Evolutionary conservation across 2,888 invertebrate species (phyloP).

Genomic region (Sicus ferrugineus): DNA sequence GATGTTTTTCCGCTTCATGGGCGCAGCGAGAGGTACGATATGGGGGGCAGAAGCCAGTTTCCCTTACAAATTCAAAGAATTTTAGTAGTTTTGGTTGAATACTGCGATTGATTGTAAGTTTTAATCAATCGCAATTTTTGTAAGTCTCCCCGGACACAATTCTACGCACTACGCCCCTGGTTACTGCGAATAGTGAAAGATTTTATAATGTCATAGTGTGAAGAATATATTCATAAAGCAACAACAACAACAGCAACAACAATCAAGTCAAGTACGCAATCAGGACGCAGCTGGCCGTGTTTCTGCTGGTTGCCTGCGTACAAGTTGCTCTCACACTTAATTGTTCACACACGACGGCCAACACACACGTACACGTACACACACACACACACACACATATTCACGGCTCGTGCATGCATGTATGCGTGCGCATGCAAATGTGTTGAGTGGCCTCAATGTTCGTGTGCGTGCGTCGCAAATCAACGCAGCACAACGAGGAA

Average conservation of each 20-base stretch:
- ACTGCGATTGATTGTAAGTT: too few species aligned
- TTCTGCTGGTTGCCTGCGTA: neutral
- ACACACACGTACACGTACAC: slow-evolving; percentile 7
- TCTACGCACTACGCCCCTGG: too few species aligned
- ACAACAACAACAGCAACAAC: slow-evolving; percentile 5
- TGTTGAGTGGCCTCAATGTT: neutral
- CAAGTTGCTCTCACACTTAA: neutral
- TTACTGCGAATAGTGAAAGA: neutral
- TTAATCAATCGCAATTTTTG: too few species aligned
- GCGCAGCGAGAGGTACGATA: too few species aligned
- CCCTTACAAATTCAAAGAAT: too few species aligned
- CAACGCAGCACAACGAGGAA: too few species aligned
- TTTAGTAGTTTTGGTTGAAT: too few species aligned
- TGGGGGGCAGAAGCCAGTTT: too few species aligned
- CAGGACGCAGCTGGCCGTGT: neutral
- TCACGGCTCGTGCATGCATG: neutral
- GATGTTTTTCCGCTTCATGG: too few species aligned
- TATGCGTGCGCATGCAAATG: slow-evolving; percentile 16
- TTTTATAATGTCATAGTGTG: neutral
- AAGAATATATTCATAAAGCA: neutral
- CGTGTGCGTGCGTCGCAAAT: too few species aligned
- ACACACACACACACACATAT: slow-evolving; percentile 1
- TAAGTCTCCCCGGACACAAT: too few species aligned
- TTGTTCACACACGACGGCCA: neutral
- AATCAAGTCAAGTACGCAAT: too few species aligned